These are phyloP conservation scores for Leiothrix lutea DNA, from an alignment of 2,113 vertebrate genomes.

Conservation along the genomic window DNA sequence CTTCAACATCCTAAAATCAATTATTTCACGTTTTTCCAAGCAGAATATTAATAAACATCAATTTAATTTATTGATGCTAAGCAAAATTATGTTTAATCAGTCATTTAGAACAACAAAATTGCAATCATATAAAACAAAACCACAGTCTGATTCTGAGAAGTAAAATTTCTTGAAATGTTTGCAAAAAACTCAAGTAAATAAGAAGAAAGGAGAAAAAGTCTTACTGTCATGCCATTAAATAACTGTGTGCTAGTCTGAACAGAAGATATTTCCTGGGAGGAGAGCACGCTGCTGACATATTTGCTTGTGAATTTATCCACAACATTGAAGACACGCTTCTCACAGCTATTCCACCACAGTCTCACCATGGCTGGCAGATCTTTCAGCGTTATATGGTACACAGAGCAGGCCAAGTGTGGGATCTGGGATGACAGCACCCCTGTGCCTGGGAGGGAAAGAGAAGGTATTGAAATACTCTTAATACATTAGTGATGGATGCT, in stretches of 20 bases:
- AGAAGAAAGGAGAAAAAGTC: neutral
- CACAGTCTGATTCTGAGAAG: neutral
- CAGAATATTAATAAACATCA: neutral
- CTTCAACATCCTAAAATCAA: neutral
- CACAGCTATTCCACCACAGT: constrained; percentile 97
- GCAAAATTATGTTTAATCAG: neutral
- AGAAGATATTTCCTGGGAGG: constrained; percentile 90
- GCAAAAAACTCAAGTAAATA: neutral
- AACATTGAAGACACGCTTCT: constrained; percentile 89
- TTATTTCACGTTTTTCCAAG: neutral
- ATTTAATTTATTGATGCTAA: neutral
- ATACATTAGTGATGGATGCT: neutral
- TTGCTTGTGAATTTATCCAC: constrained; percentile 95
- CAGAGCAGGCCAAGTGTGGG: constrained; percentile 90
- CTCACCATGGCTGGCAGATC: constrained; percentile 96
- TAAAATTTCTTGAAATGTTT: neutral
- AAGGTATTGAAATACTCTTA: neutral
- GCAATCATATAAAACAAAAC: neutral
- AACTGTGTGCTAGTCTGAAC: constrained; percentile 91
- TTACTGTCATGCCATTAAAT: constrained; percentile 91
- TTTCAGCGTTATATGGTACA: constrained; percentile 91
- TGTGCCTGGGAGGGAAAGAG: constrained; percentile 66
- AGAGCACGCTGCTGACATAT: constrained; percentile 89
- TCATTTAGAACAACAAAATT: neutral
- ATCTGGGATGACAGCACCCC: constrained; percentile 82